Conservation (phyloP, 2,888 invertebrate species). For the Microlaimidae sp. region DNA sequence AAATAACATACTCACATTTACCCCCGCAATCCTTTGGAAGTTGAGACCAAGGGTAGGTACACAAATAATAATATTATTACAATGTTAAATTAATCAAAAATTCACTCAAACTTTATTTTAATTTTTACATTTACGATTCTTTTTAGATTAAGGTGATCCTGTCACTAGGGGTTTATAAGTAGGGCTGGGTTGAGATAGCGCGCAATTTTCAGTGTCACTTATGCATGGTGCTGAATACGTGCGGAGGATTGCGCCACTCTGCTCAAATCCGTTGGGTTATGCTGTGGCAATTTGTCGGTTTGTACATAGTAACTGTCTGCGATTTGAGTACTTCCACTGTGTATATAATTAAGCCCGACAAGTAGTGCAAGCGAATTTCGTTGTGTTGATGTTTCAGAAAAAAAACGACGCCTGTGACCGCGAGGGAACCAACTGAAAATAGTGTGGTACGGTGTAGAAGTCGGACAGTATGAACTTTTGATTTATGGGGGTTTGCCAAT, state of each 20-base stretch:
- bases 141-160: too few species aligned
- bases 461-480: too few species aligned
- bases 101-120: too few species aligned
- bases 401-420: too few species aligned
- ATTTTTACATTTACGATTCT: too few species aligned
- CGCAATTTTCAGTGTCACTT: constrained; percentile 61
- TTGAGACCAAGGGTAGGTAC: constrained; percentile 77
- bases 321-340: constrained; percentile 98
- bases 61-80: too few species aligned
- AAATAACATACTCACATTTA: constrained; percentile 95
- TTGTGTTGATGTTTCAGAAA: too few species aligned
- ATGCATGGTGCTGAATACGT: constrained; percentile 96
- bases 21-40: constrained; percentile 99
- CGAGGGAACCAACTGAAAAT: too few species aligned
- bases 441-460: too few species aligned
- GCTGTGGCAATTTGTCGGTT: constrained; percentile 88
- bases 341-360: constrained; percentile 96
- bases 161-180: constrained; percentile 3
- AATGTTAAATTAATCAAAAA: too few species aligned
- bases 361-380: constrained; percentile 50
- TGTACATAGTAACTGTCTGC: constrained; percentile 98
- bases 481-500: too few species aligned
- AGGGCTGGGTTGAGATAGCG: not conserved
- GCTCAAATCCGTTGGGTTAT: constrained; percentile 74
- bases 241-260: constrained; percentile 97